phyloP scores from a whole-genome alignment of 2,797 vertebrate species.

The Thamnophis elegans region DNA sequence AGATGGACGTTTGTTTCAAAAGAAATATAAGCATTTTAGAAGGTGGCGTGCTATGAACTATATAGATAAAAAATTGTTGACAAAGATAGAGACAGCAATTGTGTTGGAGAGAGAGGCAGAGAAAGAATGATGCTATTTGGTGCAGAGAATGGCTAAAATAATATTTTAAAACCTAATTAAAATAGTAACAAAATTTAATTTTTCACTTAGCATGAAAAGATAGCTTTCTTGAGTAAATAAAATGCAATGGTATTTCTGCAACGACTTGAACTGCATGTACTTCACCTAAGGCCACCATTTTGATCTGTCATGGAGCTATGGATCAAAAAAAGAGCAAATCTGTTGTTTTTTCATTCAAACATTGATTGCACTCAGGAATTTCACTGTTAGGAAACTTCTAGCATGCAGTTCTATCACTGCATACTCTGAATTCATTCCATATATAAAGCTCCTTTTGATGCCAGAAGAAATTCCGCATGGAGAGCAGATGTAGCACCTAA shows the following conservation, averaged over 20 bases:
- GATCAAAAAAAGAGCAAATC: neutral
- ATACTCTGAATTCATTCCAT: neutral
- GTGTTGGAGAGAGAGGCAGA: neutral
- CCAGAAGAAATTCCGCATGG: neutral
- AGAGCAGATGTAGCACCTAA: constrained; percentile 6
- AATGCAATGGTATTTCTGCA: neutral
- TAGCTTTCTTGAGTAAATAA: neutral
- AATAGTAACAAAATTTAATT: neutral
- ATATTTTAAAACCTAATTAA: neutral
- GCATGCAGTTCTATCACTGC: neutral
- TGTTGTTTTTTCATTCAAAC: neutral
- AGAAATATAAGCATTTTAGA: neutral
- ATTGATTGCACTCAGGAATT: neutral
- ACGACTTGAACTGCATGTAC: neutral
- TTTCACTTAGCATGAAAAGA: neutral
- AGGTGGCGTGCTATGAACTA: neutral
- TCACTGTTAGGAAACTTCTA: neutral
- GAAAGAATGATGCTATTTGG: neutral
- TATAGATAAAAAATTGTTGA: neutral
- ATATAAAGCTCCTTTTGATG: constrained; percentile 2
- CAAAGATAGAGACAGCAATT: neutral
- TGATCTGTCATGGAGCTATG: neutral
- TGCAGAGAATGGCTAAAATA: neutral
- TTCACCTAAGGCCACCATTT: neutral
- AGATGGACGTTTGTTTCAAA: neutral